These are phyloP conservation scores for Petrocephalus microphthalmus DNA, from an alignment of 2,113 vertebrate genomes.

Conservation along the genomic window DNA sequence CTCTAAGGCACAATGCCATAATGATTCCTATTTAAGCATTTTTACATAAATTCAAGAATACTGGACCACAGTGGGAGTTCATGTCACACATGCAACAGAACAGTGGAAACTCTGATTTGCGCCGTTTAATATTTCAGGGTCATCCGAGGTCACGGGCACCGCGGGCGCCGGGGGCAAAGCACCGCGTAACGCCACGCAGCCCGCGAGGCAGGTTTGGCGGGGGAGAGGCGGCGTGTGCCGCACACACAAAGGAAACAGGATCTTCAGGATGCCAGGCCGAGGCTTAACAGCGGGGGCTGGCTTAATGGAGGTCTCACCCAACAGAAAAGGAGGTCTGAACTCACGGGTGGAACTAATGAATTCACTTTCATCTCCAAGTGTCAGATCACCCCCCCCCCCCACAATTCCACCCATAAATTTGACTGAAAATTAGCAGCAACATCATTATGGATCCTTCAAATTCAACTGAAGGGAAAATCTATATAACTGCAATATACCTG, in stretches of 20 bases:
- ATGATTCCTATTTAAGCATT: not conserved
- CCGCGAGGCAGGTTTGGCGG: not conserved
- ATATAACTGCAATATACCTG: not conserved
- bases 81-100: not conserved
- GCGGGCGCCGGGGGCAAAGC: not conserved
- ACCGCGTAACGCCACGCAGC: not conserved
- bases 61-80: not conserved
- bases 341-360: constrained; percentile 1
- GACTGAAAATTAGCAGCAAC: not conserved
- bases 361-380: constrained; percentile 1
- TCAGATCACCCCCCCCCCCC: not conserved
- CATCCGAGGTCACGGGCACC: not conserved
- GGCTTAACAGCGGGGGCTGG: not conserved
- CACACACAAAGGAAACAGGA: not conserved
- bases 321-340: not conserved
- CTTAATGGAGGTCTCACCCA: not conserved
- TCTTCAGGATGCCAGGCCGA: not conserved
- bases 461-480: not conserved
- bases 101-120: not conserved
- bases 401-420: not conserved
- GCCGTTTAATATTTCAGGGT: not conserved
- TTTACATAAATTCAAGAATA: not conserved
- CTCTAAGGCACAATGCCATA: not conserved
- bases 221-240: not conserved
- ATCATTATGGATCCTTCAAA: not conserved